Percentiles rank a stretch among this genome's conserved stretches.
Evolutionary conservation across 30 jellyfish, hydroid and myxozoan genomes (phyloP).

Genomic region (Aurelia coerulea): DNA sequence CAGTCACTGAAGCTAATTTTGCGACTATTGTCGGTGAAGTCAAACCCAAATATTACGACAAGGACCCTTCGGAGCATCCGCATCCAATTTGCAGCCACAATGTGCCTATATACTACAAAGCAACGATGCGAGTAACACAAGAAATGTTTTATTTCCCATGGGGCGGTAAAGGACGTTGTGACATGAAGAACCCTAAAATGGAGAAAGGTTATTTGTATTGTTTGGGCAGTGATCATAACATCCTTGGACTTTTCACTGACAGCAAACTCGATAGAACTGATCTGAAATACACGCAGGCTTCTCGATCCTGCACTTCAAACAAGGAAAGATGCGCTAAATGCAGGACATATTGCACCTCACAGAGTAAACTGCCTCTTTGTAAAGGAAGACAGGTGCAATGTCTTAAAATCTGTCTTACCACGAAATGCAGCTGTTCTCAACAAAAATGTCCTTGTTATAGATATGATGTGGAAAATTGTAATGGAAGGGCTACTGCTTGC

Average conservation of each 20-base stretch:
- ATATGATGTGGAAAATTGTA: slow-evolving; percentile 30
- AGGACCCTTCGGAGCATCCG: neutral
- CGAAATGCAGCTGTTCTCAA: slow-evolving; percentile 22
- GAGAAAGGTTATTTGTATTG: slow-evolving; percentile 31
- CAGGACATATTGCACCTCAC: slow-evolving; percentile 9
- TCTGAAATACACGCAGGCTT: slow-evolving; percentile 11
- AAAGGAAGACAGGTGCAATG: neutral
- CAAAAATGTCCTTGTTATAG: slow-evolving; percentile 29
- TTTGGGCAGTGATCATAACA: slow-evolving; percentile 34
- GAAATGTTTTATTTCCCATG: slow-evolving; percentile 20
- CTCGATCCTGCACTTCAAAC: slow-evolving; percentile 7
- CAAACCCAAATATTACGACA: slow-evolving; percentile 15
- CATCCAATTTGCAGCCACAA: slow-evolving; percentile 19
- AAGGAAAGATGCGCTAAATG: slow-evolving; percentile 44
- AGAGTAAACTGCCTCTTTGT: slow-evolving; percentile 3
- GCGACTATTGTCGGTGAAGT: slow-evolving; percentile 40
- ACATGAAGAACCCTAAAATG: slow-evolving; percentile 1
- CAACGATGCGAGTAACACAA: slow-evolving; percentile 4
- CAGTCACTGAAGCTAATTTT: slow-evolving; percentile 14
- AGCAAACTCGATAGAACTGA: neutral
- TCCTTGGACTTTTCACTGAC: slow-evolving; percentile 24
- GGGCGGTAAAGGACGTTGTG: slow-evolving; percentile 9
- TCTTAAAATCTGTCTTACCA: slow-evolving; percentile 4
- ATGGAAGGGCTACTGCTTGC: slow-evolving; percentile 13
- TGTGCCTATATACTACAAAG: slow-evolving; percentile 47